phyloP scores from a whole-genome alignment of 2,797 vertebrate genomes.

The Columba guinea region DNA sequence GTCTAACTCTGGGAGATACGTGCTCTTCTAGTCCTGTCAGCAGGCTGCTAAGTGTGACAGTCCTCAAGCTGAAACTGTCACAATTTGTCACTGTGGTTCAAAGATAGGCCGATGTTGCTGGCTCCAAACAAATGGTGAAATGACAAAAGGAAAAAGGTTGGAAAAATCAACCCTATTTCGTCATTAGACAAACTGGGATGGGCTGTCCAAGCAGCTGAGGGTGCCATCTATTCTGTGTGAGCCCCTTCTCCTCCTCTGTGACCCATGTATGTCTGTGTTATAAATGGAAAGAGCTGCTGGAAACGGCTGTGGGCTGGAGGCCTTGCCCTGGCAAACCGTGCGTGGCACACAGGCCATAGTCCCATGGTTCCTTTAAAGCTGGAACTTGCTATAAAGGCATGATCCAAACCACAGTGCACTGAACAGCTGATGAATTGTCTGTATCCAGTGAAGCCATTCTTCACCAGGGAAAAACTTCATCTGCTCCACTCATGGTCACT shows the following conservation, averaged over 20 bases:
- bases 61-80: rapidly evolving
- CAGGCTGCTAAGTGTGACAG: neutral
- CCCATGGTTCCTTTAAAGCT: neutral
- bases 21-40: rapidly evolving
- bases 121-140: neutral
- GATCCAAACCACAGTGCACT: rapidly evolving
- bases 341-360: rapidly evolving
- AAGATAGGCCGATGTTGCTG: rapidly evolving
- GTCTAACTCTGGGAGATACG: neutral
- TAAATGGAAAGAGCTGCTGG: neutral
- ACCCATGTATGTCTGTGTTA: rapidly evolving
- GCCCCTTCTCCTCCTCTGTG: neutral
- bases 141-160: neutral
- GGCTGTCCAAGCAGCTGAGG: neutral
- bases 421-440: neutral
- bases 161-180: rapidly evolving
- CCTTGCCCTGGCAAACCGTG: neutral
- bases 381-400: neutral
- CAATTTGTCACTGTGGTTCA: neutral
- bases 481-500: neutral
- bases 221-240: neutral
- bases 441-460: neutral
- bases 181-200: neutral
- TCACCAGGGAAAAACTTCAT: rapidly evolving
- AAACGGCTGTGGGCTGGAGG: neutral